Evolutionary conservation across 2,797 vertebrate genomes (phyloP), one percentile per base, ranked within the genome.

Genomic region (Distichodus sexfasciatus): DNA sequence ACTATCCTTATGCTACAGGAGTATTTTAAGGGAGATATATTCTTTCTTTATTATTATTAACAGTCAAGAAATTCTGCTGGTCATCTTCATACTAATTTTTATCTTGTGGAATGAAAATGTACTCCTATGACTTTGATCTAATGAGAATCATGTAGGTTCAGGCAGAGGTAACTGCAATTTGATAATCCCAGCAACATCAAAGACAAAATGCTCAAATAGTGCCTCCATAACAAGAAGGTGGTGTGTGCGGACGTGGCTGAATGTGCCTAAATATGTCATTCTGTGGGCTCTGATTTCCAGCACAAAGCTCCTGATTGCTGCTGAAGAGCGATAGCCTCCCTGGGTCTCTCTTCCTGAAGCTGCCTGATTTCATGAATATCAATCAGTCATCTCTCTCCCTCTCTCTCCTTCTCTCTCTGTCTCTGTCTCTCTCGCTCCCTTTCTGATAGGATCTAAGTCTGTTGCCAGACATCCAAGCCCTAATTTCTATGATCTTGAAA

Each of bases 271-370:
- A 60, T 69, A 35, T 83, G 83, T 84, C 85, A 81, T 81, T 74
- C 66, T 53, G 21, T 26, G 17, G 40, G 50, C 72, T 77, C 76
- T 69, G 55, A 83, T 68, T 79, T 79, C 81, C 54, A 53, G 82
- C 77, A 87, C 82, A 88, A 88, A 87, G 83, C 77, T 81, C 71
- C 78, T 90, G 90, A 91, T 91, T 90, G 79, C 81, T 43, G 62
- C 31, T 50, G 47, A 83, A 76, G 55, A 81, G 15, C 62, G 55
- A 71, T 66, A 76, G 82, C 79, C 81, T 83, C 78, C 86, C 82
- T 79, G 74, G 64, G 66, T 72, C 67, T 78, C 71, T 75, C 50
- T 55, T 78, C 87, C 74, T 79, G 75, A 87, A 83, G 86, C 84
- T 72, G 51, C 47, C 83, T 89, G 87, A 88, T 91, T 90, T 88